Conservation (phyloP, 2,113 vertebrate genomes). For the Gopherus evgoodei region DNA sequence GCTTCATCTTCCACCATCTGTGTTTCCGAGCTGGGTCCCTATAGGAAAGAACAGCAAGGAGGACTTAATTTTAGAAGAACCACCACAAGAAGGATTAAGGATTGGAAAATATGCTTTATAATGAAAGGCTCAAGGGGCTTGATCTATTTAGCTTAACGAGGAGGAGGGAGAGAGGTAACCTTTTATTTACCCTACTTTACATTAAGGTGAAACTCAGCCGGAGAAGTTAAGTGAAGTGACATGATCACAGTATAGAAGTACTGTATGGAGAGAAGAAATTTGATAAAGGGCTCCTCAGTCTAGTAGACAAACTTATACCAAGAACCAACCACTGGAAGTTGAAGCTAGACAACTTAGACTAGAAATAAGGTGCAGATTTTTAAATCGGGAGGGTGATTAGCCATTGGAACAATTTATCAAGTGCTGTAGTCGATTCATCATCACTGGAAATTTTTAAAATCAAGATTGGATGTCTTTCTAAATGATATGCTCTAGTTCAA, state of each 20-base stretch:
- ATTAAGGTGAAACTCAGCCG: too few relatives aligned
- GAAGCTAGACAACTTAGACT: not conserved
- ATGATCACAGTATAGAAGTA: not conserved
- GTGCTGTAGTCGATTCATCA: not conserved
- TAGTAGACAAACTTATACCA: not conserved
- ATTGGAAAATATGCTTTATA: not conserved
- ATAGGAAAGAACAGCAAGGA: slow-evolving; percentile 10
- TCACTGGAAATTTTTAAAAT: not conserved
- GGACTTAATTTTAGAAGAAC: not conserved
- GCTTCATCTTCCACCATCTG: slow-evolving; percentile 52
- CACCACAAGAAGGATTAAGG: not conserved
- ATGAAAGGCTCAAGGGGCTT: not conserved
- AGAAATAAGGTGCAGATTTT: not conserved
- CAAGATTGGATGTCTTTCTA: not conserved
- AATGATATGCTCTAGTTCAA: not conserved
- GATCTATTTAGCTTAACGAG: not conserved
- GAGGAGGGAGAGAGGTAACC: not conserved
- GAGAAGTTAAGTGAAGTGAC: not conserved
- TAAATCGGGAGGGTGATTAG: not conserved
- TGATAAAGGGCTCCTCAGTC: not conserved
- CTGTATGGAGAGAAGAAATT: not conserved
- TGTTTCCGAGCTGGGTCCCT: slow-evolving; percentile 48
- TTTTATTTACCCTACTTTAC: not conserved
- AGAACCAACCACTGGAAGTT: not conserved
- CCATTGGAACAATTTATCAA: not conserved